Base-by-base conservation (phyloP, 1,140 invertebrate genomes). In the Delia radicum region DNA sequence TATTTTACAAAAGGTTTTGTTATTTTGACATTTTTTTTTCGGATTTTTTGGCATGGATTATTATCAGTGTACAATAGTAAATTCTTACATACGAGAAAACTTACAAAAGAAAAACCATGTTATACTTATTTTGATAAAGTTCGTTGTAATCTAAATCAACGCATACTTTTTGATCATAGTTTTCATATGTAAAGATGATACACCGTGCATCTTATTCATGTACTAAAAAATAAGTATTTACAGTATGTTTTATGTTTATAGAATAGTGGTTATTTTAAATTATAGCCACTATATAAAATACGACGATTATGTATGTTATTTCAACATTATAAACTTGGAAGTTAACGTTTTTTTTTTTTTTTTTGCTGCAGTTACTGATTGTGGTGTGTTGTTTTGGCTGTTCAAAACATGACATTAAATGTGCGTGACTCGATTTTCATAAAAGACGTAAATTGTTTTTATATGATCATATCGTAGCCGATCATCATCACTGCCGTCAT, bases 391-490 rank as follows among this genome's bases (percentile, higher is more conserved):
- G 63, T 67, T 71, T 1, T 71, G 24, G 72, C 72, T 29, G 72
- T 73, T 37, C 24, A 63, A 55, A 75, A 75, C 74, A 75, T 75
- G 74, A 75, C 65, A 61, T 75, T 72, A 75, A 75, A 75, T 21
- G 74, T 75, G 74, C 74, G 74, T 75, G 74, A 75, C 74, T 75
- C 48, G 74, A 75, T 75, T 75, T 75, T 42, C 61, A 67, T 33
- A 63, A 48, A 37, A 74, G 61, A 37, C 65, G 31, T 69, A 69
- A 69, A 48, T 73, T 55, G 46, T 73, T 69, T 69, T 69, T 69
- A 69, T 69, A 69, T 69, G 65, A 73, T 55, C 33, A 46, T 48
- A 73, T 18, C 37, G 71, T 27, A 55, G 28, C 37, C 33, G 71
- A 27, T 55, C 24, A 46, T 73, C 28, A 73, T 27, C 48, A 55